Conservation (phyloP, 2,113 vertebrate genomes). For the Callorhinus ursinus region DNA sequence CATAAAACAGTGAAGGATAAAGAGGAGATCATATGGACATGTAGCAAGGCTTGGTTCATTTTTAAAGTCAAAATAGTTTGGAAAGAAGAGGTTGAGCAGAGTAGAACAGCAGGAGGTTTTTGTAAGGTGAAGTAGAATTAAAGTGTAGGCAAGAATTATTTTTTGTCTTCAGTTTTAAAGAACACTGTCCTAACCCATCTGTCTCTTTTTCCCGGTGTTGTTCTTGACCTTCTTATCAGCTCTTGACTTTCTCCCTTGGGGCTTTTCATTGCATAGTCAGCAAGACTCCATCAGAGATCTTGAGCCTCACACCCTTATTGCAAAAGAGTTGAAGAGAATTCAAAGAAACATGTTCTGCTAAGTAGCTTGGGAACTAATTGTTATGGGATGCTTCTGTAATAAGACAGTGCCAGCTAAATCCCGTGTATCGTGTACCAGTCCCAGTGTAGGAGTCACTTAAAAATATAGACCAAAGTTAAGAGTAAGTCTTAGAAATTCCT, state of each 20-base stretch:
- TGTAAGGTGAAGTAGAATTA: slow-evolving; percentile 36
- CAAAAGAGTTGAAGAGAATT: slow-evolving; percentile 38
- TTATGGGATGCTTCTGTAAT: neutral
- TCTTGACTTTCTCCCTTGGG: slow-evolving; percentile 1
- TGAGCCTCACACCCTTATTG: slow-evolving; percentile 16
- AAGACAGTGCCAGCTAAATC: neutral
- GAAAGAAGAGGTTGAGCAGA: slow-evolving; percentile 40
- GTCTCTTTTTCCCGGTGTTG: neutral
- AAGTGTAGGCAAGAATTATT: slow-evolving; percentile 25
- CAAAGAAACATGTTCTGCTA: neutral
- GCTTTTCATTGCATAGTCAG: slow-evolving; percentile 4
- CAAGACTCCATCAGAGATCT: slow-evolving; percentile 1
- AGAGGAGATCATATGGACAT: neutral
- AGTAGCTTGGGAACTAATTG: slow-evolving; percentile 34
- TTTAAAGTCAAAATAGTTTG: slow-evolving; percentile 29
- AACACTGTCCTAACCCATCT: neutral
- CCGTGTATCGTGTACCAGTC: neutral
- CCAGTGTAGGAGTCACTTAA: neutral
- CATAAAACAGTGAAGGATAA: neutral
- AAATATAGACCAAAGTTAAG: neutral
- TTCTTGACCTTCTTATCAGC: slow-evolving; percentile 45
- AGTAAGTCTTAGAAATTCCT: slow-evolving; percentile 1
- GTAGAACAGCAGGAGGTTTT: slow-evolving; percentile 12
- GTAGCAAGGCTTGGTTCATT: neutral
- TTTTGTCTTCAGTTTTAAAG: slow-evolving; percentile 41